phyloP scores from a whole-genome alignment of 1,140 invertebrate species.

The Nymphalis io region DNA sequence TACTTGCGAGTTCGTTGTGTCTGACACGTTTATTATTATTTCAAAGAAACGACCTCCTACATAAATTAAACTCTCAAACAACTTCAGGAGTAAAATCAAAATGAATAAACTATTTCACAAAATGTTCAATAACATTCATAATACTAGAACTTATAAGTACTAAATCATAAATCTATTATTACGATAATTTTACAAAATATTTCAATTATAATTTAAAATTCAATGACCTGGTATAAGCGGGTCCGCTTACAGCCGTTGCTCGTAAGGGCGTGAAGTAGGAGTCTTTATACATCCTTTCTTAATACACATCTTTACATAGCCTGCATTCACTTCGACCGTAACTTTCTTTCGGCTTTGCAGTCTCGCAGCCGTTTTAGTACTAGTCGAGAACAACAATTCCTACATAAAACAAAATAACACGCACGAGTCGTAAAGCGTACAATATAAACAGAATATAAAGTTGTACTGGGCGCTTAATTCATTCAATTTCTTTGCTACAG shows the following conservation, averaged over 20 bases:
- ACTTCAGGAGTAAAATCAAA: neutral
- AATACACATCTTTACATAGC: conserved; percentile 32
- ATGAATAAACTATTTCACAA: neutral
- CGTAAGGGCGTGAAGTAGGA: conserved; percentile 26
- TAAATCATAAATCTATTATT: neutral
- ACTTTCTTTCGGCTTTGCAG: conserved; percentile 42
- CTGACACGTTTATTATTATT: conserved; percentile 15
- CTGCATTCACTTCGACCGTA: conserved; percentile 37
- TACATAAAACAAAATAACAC: conserved; percentile 67
- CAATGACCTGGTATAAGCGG: conserved; percentile 17
- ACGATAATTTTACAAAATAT: neutral
- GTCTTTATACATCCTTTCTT: conserved; percentile 32
- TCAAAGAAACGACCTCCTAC: neutral
- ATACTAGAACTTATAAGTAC: neutral
- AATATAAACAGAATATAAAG: conserved; percentile 63
- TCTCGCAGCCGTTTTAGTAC: conserved; percentile 44
- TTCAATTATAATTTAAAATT: conserved; percentile 23
- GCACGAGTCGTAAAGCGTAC: conserved; percentile 61
- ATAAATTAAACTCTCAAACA: neutral
- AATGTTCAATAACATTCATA: neutral
- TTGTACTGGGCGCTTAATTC: conserved; percentile 57
- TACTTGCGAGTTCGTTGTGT: neutral
- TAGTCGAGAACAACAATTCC: conserved; percentile 51
- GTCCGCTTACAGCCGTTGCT: conserved; percentile 12
- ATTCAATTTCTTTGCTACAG: conserved; percentile 66